Evolutionary conservation across 2,797 vertebrate genomes (phyloP), one percentile per base, ranked within the genome.

Genomic region (Miichthys miiuy): DNA sequence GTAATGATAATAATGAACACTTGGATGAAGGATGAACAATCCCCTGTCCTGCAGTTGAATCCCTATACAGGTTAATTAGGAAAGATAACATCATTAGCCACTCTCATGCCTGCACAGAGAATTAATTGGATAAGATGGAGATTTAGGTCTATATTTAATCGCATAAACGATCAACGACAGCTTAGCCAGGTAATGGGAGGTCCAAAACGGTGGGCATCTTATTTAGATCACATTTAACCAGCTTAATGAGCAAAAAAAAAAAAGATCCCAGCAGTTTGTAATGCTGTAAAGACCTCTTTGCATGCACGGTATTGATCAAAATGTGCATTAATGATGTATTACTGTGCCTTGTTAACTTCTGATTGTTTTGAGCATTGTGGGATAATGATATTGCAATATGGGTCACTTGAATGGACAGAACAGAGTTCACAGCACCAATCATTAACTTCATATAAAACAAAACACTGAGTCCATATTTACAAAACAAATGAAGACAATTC

Each of bases 51-150:
- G 91, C 88, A 93, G 93, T 95, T 88, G 90, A 93, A 94, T 94
- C 92, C 93, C 93, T 95, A 94, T 91, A 92, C 94, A 96, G 96
- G 95, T 96, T 96, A 96, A 96, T 96, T 96, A 96, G 95, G 94
- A 95, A 96, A 95, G 94, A 96, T 96, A 96, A 96, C 95, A 96
- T 96, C 94, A 96, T 96, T 96, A 96, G 93, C 93, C 93, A 93
- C 93, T 94, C 93, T 95, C 92, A 92, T 94, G 93, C 92, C 93
- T 92, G 92, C 89, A 92, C 88, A 25, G 87, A 92, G 89, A 95
- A 95, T 95, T 95, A 96, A 96, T 95, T 95, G 95, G 94, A 95
- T 94, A 93, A 93, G 85, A 94, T 91, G 90, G 88, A 92, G 89
- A 94, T 95, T 94, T 92, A 91, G 88, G 93, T 93, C 93, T 94